Percentiles rank a stretch among this genome's conserved stretches.
Conservation (phyloP, 2,797 vertebrate species). For the Mormyrops attenuatus region DNA sequence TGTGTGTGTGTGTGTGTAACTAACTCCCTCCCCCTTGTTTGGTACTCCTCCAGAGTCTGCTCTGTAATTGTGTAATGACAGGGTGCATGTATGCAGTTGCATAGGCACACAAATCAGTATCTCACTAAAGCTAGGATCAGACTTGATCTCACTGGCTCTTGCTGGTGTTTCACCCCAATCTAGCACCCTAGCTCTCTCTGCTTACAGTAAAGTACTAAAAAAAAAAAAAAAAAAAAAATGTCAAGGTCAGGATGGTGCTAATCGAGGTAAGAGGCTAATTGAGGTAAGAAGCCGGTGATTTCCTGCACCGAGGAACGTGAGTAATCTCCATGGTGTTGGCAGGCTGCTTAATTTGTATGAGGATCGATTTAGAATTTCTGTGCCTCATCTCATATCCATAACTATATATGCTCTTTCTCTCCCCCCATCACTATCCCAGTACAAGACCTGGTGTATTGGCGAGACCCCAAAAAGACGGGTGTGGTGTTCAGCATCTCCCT, state of each 20-base stretch:
- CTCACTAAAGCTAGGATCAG: background rate
- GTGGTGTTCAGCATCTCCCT: constrained; percentile 76
- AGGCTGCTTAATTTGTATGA: background rate
- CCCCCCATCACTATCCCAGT: constrained; percentile 51
- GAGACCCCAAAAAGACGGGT: constrained; percentile 83
- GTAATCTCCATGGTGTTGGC: background rate
- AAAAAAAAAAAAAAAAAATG: background rate
- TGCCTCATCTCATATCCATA: background rate
- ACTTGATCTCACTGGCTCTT: background rate
- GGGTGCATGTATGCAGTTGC: background rate
- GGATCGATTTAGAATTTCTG: background rate
- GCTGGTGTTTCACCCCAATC: background rate
- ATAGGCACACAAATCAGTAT: background rate
- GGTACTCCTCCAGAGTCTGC: background rate
- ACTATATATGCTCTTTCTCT: background rate
- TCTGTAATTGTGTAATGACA: background rate
- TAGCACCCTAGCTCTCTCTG: background rate
- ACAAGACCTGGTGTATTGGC: constrained; percentile 81
- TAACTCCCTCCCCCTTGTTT: background rate
- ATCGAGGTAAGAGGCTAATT: background rate
- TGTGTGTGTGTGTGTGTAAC: background rate
- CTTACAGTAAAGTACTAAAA: background rate
- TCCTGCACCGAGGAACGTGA: background rate
- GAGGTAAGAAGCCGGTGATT: background rate
- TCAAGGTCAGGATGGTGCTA: background rate